Evolutionary conservation across 2,888 invertebrate species (phyloP), one percentile per base, ranked within the genome.

Genomic region (Blomia tropicalis): DNA sequence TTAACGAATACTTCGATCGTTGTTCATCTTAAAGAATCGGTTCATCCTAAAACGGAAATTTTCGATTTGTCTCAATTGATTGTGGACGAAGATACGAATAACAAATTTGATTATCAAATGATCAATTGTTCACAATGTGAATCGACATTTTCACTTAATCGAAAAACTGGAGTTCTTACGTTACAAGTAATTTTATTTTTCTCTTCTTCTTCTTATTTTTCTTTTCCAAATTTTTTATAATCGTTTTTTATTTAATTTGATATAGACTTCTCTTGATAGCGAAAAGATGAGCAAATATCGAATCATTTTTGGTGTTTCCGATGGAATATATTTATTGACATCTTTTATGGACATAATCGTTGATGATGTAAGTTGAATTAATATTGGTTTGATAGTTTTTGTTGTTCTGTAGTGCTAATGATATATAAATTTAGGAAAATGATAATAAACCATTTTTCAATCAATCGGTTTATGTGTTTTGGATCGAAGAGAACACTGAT

Each of bases 381-480:
- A 92, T 36, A n/a, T 43, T n/a, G n/a, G 30, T 30, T 43, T 43
- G 7, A 25, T n/a, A n/a, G 27, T 22, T 43, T 59, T 41, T 41
- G 14, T 41, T 14, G 25, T 43, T 14, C 27, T 43, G 14, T 41
- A n/a, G n/a, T 41, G n/a, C 14, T 41, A 41, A 41, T 41, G n/a
- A 41, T 41, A 17, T 47, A 47, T 19, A 11, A 67, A 84, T 84
- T 25, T 93, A 93, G 73, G 87, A 88, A 62, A 95, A 95, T 75
- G 95, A 95, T 79, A 93, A 93, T 74, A 85, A 87, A 19, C 93
- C 95, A 17, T 58, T 63, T 25, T 93, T 92, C 76, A 81, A 83
- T 69, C 85, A 87, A 72, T 80, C 80, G 67, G 86, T 86, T 2
- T 93, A 92, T 75, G 88, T 88, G 54, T 88, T 91, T 76, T 88